These are phyloP conservation scores for Parambassis ranga DNA, from an alignment of 2,797 vertebrate genomes.

Conservation along the genomic window DNA sequence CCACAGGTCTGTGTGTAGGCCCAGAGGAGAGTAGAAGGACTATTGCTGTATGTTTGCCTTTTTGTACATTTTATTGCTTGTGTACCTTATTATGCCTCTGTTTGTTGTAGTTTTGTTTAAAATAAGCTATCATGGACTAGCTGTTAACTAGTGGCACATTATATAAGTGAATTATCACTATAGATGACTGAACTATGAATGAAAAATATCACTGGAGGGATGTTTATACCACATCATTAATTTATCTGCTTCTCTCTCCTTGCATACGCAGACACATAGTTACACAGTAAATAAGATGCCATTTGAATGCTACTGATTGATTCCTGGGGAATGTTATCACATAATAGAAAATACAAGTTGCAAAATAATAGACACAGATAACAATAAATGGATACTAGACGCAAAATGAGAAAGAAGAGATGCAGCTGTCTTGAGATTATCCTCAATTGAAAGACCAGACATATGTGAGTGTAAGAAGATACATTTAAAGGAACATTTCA, in stretches of 20 bases:
- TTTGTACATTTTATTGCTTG: not conserved
- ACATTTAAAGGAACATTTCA: not conserved
- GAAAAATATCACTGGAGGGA: not conserved
- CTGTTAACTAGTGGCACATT: too few species aligned
- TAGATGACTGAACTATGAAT: conserved; percentile 20
- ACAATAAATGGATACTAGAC: not conserved
- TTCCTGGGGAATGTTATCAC: not conserved
- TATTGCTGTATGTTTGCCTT: not conserved
- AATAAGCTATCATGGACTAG: too few species aligned
- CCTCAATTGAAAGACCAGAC: not conserved
- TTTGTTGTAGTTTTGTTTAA: too few species aligned
- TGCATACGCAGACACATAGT: not conserved
- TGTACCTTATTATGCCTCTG: not conserved
- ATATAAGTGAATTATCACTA: conserved; percentile 28
- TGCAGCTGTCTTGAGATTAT: not conserved
- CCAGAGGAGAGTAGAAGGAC: too few species aligned
- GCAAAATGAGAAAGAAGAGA: not conserved
- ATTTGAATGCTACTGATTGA: not conserved
- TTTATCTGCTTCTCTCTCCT: not conserved
- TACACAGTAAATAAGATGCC: not conserved
- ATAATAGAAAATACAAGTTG: not conserved
- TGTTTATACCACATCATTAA: not conserved
- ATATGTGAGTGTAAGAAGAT: not conserved
- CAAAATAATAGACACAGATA: not conserved
- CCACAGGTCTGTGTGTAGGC: too few species aligned